Percentiles rank a stretch among this genome's conserved stretches.
phyloP scores from a whole-genome alignment of 2,888 invertebrate species.

The Acleris holmiana region DNA sequence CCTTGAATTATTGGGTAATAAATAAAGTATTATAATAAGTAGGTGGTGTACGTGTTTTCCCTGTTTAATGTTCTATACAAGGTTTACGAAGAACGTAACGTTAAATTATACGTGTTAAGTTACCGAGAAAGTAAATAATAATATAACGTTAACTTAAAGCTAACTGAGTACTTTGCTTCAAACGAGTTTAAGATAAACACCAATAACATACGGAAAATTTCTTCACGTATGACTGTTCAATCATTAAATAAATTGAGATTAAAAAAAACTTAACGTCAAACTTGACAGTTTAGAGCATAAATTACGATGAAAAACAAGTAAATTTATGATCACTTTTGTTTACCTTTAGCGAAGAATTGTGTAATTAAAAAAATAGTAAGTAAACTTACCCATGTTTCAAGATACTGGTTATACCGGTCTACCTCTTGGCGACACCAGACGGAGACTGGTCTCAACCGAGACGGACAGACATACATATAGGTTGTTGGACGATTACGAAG shows the following conservation, averaged over 20 bases:
- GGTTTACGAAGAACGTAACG: too few species aligned
- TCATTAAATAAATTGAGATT: background rate
- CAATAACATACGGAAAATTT: background rate
- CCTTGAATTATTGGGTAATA: too few species aligned
- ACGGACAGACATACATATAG: background rate
- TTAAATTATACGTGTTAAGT: too few species aligned
- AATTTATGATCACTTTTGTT: too few species aligned
- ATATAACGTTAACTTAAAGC: background rate
- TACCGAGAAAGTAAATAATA: too few species aligned
- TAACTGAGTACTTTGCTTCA: background rate
- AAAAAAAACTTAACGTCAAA: background rate
- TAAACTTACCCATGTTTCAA: constrained; percentile 9
- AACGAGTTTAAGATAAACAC: background rate
- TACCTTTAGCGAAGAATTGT: background rate
- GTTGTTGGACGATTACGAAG: background rate
- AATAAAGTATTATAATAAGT: too few species aligned
- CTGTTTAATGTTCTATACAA: too few species aligned
- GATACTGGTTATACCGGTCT: background rate
- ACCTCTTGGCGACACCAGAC: background rate
- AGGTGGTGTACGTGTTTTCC: too few species aligned
- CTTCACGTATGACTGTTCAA: background rate
- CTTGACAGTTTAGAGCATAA: too few species aligned
- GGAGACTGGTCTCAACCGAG: background rate
- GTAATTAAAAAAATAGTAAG: background rate
- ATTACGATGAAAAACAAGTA: too few species aligned